Evolutionary conservation across 2,888 invertebrate species (phyloP).

Genomic region (Disparrhopalites patrizii): DNA sequence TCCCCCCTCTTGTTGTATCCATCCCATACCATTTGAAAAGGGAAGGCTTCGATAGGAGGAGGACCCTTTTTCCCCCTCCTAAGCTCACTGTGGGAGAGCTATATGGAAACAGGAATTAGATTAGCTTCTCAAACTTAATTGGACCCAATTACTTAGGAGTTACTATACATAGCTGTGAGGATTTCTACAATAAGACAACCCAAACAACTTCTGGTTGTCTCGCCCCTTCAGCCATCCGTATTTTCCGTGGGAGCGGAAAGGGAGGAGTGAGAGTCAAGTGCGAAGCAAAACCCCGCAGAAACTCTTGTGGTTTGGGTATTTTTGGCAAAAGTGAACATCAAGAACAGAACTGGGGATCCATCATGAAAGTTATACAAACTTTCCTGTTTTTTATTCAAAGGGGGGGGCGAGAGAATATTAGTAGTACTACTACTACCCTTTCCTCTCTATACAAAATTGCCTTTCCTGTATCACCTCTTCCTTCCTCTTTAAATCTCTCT

Average conservation of each 20-base stretch:
- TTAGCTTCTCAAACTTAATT: background rate
- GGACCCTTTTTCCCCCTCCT: background rate
- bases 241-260: background rate
- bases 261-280: background rate
- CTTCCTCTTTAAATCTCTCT: background rate
- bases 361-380: background rate
- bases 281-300: too few relatives aligned
- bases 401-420: background rate
- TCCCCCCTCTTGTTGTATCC: too few relatives aligned
- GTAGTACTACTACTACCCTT: background rate
- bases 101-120: background rate
- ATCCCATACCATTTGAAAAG: too few relatives aligned
- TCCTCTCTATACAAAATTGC: background rate
- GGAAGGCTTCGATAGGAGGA: too few relatives aligned
- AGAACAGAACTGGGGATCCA: background rate
- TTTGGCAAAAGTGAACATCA: background rate
- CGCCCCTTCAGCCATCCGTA: background rate
- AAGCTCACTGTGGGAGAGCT: background rate
- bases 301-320: background rate
- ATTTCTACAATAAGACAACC: background rate
- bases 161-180: background rate
- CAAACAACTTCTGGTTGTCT: background rate
- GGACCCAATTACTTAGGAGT: constrained; percentile 2
- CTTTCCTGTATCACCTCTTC: background rate
- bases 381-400: too few relatives aligned